phyloP scores from a whole-genome alignment of 2,888 invertebrate species.

The Opisthograptis luteolata region DNA sequence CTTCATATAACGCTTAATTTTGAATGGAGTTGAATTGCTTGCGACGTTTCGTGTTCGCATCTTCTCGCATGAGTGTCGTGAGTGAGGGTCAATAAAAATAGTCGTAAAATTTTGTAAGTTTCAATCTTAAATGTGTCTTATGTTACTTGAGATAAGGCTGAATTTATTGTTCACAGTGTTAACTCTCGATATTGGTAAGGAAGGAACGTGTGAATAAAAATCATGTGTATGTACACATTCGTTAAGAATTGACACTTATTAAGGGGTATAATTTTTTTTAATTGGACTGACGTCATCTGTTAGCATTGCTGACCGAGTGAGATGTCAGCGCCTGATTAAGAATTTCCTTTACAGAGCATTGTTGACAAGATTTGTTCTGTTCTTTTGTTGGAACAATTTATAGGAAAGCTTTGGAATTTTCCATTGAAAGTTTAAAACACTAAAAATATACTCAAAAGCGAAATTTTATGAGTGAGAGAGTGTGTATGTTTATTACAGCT shows the following conservation, averaged over 20 bases:
- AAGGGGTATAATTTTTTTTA: conserved; percentile 82
- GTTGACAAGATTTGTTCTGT: conserved; percentile 18
- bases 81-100: conserved; percentile 83
- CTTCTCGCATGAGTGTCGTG: conserved; percentile 75
- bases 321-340: conserved; percentile 73
- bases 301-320: conserved; percentile 67
- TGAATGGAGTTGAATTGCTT: conserved; percentile 43
- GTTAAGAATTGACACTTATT: conserved; percentile 85
- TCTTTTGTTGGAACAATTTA: neutral
- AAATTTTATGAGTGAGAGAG: no score
- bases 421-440: no score
- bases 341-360: conserved; percentile 49
- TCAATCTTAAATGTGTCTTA: conserved; percentile 55
- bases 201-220: conserved; percentile 82
- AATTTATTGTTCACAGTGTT: conserved; percentile 36
- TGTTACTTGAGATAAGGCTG: conserved; percentile 43
- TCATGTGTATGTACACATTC: conserved; percentile 83
- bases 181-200: conserved; percentile 60
- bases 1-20: conserved; percentile 50
- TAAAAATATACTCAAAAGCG: no score
- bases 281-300: conserved; percentile 83
- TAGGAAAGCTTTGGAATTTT: no score
- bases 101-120: conserved; percentile 66
- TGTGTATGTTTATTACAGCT: no score
- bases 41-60: conserved; percentile 65